Evolutionary conservation across 2,113 vertebrate species (phyloP).

Genomic region (Phalacrocorax brasilianus): DNA sequence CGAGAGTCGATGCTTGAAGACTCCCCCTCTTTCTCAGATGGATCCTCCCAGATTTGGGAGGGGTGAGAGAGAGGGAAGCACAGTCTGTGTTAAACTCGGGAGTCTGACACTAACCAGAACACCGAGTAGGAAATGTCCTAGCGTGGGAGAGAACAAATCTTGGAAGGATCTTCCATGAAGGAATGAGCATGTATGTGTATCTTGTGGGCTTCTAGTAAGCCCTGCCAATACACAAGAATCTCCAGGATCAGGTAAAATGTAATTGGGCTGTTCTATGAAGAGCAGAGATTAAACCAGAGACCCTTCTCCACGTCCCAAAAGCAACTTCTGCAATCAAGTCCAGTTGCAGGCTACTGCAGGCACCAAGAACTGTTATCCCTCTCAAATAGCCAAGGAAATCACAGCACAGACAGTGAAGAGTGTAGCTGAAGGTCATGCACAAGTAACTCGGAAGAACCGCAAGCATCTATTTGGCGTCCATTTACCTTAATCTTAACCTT

Average conservation of each 20-base stretch:
- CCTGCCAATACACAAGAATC: background rate
- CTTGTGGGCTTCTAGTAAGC: background rate
- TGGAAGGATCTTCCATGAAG: background rate
- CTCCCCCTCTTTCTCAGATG: background rate
- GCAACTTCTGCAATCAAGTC: background rate
- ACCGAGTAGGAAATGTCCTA: background rate
- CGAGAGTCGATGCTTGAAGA: accelerated
- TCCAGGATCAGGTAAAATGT: background rate
- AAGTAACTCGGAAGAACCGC: background rate
- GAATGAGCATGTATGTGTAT: accelerated
- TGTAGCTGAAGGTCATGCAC: background rate
- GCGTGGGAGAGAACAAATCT: background rate
- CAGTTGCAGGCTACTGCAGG: background rate
- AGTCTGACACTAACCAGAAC: background rate
- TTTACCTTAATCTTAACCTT: background rate
- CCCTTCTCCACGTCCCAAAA: background rate
- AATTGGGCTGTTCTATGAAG: background rate
- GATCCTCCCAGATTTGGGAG: background rate
- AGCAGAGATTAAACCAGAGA: background rate
- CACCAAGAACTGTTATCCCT: accelerated
- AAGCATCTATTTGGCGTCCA: background rate
- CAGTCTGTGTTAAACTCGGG: background rate
- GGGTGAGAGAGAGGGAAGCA: background rate
- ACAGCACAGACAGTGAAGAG: background rate
- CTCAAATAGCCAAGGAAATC: background rate